Percentiles rank a stretch among this genome's conserved stretches.
Evolutionary conservation across 1,140 invertebrate species (phyloP).

Genomic region (Acyrthosiphon pisum): DNA sequence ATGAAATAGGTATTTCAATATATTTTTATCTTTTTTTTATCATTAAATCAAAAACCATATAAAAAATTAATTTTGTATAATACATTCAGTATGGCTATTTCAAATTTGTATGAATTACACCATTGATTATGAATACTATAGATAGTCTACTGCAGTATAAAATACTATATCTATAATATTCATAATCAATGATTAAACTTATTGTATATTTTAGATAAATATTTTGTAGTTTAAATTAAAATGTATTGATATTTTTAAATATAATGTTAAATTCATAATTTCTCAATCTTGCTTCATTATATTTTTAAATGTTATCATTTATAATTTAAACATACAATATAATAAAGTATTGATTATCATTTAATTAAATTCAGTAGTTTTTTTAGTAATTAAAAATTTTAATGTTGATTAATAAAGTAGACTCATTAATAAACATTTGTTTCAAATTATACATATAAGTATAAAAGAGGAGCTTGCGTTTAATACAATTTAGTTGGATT

Average conservation of each 20-base stretch:
- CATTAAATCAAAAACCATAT: neutral
- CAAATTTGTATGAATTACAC: too few relatives aligned
- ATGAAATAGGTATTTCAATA: neutral
- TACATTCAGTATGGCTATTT: too few relatives aligned
- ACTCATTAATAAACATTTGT: neutral
- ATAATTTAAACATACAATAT: neutral
- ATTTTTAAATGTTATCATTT: neutral
- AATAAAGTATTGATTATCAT: neutral
- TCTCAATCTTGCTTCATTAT: too few relatives aligned
- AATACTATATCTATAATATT: too few relatives aligned
- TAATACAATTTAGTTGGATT: neutral
- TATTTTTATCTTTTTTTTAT: neutral
- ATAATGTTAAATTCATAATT: neutral
- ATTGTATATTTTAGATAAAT: neutral
- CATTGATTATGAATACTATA: too few relatives aligned
- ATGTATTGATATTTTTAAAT: neutral
- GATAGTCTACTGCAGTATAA: too few relatives aligned
- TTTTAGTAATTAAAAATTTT: neutral
- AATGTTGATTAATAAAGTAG: neutral
- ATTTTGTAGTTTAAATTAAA: neutral
- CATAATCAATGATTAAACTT: neutral
- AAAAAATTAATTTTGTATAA: constrained; percentile 25
- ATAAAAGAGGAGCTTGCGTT: neutral
- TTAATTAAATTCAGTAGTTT: neutral
- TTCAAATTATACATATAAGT: neutral